Conservation (phyloP, 1,140 invertebrate genomes). For the Cephus cinctus region DNA sequence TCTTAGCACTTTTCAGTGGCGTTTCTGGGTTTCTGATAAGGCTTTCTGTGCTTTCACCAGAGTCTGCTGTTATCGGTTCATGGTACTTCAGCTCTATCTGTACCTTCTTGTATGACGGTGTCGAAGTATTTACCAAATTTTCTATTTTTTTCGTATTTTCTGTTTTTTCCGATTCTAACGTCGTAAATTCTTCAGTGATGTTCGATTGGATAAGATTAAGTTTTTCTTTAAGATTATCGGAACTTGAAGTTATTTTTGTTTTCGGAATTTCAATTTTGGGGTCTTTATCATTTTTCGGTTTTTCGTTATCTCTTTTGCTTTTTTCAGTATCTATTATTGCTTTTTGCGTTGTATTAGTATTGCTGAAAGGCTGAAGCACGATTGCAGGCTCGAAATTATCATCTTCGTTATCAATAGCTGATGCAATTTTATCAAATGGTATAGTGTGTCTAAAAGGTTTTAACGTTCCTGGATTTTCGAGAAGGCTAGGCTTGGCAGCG, state of each 20-base stretch:
- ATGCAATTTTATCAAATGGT: conserved; percentile 66
- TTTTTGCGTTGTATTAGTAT: neutral
- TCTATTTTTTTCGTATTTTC: no score
- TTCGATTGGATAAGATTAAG: no score
- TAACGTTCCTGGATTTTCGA: conserved; percentile 41
- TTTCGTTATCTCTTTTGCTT: conserved; percentile 42
- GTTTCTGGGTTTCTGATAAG: no score
- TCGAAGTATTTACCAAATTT: no score
- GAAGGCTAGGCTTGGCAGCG: conserved; percentile 34
- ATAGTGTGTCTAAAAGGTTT: conserved; percentile 62
- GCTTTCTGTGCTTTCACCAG: no score
- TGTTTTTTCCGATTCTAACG: neutral
- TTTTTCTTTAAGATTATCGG: no score
- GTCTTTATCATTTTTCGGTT: neutral
- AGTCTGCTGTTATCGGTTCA: no score
- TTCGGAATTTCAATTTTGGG: neutral
- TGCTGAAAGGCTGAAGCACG: no score
- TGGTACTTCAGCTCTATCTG: no score
- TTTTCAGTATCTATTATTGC: conserved; percentile 41
- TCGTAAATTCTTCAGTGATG: no score
- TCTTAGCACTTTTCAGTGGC: conserved; percentile 21
- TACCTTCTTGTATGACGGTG: no score
- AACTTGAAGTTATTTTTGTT: conserved; percentile 7
- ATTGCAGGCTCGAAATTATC: no score
- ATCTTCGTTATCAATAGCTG: conserved; percentile 27